Percentiles rank a stretch among this genome's conserved stretches.
phyloP scores from a whole-genome alignment of 2,113 vertebrate species.

The Anoura caudifer region DNA sequence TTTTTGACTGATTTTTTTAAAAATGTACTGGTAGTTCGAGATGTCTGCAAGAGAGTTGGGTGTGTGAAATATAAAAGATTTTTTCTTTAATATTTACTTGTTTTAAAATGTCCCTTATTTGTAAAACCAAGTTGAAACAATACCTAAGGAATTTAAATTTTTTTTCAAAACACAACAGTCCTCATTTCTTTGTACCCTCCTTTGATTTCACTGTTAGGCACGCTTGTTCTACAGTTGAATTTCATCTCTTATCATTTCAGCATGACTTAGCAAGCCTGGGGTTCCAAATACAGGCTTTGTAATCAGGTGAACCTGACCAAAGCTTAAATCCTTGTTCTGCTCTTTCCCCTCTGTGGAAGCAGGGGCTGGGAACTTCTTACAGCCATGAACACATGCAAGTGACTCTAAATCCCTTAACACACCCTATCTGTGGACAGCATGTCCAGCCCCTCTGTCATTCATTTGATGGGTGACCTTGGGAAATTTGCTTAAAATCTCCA shows the following conservation, averaged over 20 bases:
- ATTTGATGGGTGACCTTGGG: neutral
- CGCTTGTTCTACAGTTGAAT: neutral
- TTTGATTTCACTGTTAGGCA: neutral
- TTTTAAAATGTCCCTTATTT: neutral
- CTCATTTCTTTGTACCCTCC: neutral
- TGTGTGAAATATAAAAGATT: neutral
- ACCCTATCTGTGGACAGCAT: too few relatives aligned
- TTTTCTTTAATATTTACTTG: neutral
- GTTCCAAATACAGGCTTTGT: neutral
- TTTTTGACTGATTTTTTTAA: neutral
- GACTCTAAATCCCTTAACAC: neutral
- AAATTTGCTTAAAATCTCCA: slow-evolving; percentile 11
- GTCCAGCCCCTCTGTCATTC: neutral
- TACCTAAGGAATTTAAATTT: neutral
- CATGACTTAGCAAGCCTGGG: neutral
- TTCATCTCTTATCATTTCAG: neutral
- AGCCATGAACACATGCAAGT: neutral
- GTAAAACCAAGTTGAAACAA: neutral
- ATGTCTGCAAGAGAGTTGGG: neutral
- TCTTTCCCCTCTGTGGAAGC: neutral
- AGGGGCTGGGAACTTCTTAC: neutral
- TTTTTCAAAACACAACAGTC: neutral
- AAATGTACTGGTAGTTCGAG: neutral
- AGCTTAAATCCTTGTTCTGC: neutral
- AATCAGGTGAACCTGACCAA: neutral